phyloP scores from a whole-genome alignment of 2,797 vertebrate genomes.

The Lacerta bilineata region DNA sequence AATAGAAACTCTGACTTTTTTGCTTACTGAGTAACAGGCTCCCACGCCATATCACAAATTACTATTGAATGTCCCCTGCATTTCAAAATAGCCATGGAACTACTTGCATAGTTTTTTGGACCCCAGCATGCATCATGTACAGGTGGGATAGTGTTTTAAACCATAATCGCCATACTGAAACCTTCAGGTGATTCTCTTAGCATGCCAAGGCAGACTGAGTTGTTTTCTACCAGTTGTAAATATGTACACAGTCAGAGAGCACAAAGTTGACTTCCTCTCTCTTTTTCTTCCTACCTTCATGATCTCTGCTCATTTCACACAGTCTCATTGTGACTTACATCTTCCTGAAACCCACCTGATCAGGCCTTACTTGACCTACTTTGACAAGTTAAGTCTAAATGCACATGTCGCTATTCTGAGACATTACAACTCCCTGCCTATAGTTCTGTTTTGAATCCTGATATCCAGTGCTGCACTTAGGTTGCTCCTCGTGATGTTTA shows the following conservation, averaged over 20 bases:
- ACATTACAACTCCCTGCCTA: constrained; percentile 39
- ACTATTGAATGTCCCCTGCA: background rate
- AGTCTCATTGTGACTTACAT: constrained; percentile 45
- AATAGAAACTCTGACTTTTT: background rate
- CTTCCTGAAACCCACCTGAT: background rate
- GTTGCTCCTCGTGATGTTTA: background rate
- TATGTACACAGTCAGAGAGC: background rate
- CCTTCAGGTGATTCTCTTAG: background rate
- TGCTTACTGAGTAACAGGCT: background rate
- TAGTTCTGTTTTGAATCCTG: constrained; percentile 44
- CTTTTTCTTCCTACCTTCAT: constrained; percentile 25
- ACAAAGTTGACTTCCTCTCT: constrained; percentile 29
- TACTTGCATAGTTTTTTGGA: background rate
- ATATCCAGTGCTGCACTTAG: background rate
- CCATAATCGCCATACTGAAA: background rate
- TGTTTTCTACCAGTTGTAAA: background rate
- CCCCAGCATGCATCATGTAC: background rate
- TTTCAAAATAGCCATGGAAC: background rate
- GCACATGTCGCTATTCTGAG: constrained; percentile 37
- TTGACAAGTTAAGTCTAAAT: constrained; percentile 37
- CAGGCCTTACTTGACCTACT: constrained; percentile 43
- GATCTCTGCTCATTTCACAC: constrained; percentile 46
- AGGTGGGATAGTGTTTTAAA: constrained; percentile 6
- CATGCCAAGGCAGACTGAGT: background rate
- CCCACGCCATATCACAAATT: background rate